phyloP scores from a whole-genome alignment of 2,797 vertebrate species.

The Tolypeutes matacus region DNA sequence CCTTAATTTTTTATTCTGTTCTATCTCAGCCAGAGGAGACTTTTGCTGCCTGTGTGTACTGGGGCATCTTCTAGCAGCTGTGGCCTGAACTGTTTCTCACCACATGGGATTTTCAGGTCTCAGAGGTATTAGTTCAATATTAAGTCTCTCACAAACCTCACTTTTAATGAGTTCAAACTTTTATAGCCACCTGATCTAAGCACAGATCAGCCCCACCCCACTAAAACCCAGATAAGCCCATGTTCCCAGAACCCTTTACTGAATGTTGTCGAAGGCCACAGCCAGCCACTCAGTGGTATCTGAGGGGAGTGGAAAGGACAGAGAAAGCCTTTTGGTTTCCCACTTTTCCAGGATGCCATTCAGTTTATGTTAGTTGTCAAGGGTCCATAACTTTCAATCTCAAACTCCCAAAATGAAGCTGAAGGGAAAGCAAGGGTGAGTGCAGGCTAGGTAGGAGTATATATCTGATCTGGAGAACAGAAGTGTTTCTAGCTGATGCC shows the following conservation, averaged over 20 bases:
- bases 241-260: background rate
- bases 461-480: background rate
- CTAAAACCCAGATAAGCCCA: background rate
- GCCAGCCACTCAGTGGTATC: background rate
- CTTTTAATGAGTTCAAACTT: background rate
- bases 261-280: background rate
- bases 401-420: background rate
- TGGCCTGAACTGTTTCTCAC: background rate
- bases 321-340: background rate
- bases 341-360: background rate
- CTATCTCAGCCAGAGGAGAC: background rate
- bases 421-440: background rate
- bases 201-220: background rate
- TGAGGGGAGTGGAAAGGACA: background rate
- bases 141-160: background rate
- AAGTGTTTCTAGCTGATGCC: background rate
- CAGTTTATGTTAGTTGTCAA: background rate
- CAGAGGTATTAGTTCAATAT: background rate
- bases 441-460: background rate
- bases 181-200: background rate
- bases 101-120: background rate
- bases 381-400: background rate
- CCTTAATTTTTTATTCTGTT: background rate
- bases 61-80: background rate
- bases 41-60: background rate